These are phyloP conservation scores for Macquaria australasica DNA, from an alignment of 2,113 vertebrate species.

Conservation along the genomic window DNA sequence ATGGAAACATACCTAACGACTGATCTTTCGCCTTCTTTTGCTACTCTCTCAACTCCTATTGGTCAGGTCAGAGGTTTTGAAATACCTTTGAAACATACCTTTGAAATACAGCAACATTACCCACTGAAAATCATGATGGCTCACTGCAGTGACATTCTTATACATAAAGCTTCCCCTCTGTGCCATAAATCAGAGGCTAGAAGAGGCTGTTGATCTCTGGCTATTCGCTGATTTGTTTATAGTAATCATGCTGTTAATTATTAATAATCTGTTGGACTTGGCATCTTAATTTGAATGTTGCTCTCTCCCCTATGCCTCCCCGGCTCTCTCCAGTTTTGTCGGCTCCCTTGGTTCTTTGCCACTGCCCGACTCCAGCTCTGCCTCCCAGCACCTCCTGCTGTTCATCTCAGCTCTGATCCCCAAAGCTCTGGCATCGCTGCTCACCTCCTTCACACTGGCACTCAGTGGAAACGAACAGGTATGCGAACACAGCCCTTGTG, in stretches of 20 bases:
- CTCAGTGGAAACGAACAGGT: slow-evolving; percentile 72
- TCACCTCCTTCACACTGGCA: slow-evolving; percentile 80
- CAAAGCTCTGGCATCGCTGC: slow-evolving; percentile 80
- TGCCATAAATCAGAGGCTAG: background rate
- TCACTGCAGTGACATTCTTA: background rate
- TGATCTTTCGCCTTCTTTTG: background rate
- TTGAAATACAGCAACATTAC: background rate
- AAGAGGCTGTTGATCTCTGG: slow-evolving; percentile 3
- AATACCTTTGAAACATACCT: background rate
- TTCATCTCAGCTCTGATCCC: slow-evolving; percentile 83
- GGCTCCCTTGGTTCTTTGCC: slow-evolving; percentile 68
- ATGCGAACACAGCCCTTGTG: background rate
- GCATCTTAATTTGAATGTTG: background rate
- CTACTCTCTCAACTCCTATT: background rate
- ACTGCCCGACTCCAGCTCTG: slow-evolving; percentile 67
- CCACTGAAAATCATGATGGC: background rate
- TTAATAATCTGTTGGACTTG: background rate
- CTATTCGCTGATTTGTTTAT: background rate
- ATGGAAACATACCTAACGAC: too few species aligned
- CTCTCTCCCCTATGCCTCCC: background rate
- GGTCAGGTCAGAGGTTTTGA: background rate
- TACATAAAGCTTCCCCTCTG: background rate
- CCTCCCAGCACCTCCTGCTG: slow-evolving; percentile 79
- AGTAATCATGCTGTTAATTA: background rate
- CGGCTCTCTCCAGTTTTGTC: slow-evolving; percentile 66